phyloP scores from a whole-genome alignment of 2,797 vertebrate species.

The Parauchenoglanis punctatus region DNA sequence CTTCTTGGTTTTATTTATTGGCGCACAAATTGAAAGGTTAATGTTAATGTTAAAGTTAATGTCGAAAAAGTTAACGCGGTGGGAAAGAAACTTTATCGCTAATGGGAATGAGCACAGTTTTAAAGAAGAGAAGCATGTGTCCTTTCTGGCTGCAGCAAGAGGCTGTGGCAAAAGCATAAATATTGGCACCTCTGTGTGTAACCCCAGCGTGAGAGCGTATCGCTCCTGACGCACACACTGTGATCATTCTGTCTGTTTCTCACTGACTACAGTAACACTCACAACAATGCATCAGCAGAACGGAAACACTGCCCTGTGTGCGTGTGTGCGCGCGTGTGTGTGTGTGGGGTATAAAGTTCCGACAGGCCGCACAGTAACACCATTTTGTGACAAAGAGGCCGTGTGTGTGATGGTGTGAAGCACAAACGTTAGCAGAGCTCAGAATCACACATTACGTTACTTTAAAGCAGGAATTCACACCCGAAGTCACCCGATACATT shows the following conservation, averaged over 20 bases:
- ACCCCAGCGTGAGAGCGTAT: not conserved
- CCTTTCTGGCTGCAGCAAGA: too few species aligned
- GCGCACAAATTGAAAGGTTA: not conserved
- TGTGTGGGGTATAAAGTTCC: not conserved
- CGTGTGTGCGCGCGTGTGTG: not conserved
- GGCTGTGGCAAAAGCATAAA: not conserved
- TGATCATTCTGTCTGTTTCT: not conserved
- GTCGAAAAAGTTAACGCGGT: not conserved
- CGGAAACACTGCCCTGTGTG: not conserved
- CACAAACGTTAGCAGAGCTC: not conserved
- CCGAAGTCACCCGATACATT: not conserved
- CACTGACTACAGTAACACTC: slow-evolving; percentile 1
- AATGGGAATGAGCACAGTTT: too few species aligned
- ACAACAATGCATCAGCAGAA: not conserved
- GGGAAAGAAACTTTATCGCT: not conserved
- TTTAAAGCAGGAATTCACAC: not conserved
- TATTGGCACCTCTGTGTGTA: not conserved
- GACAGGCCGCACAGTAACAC: not conserved
- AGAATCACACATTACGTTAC: not conserved
- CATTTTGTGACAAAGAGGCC: not conserved
- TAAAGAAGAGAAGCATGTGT: too few species aligned
- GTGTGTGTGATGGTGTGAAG: not conserved
- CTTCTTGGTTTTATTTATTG: not conserved
- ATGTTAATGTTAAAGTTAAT: not conserved
- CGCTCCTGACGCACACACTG: too few species aligned